phyloP scores from a whole-genome alignment of 2,113 vertebrate species.

The Pollimyrus isidori region DNA sequence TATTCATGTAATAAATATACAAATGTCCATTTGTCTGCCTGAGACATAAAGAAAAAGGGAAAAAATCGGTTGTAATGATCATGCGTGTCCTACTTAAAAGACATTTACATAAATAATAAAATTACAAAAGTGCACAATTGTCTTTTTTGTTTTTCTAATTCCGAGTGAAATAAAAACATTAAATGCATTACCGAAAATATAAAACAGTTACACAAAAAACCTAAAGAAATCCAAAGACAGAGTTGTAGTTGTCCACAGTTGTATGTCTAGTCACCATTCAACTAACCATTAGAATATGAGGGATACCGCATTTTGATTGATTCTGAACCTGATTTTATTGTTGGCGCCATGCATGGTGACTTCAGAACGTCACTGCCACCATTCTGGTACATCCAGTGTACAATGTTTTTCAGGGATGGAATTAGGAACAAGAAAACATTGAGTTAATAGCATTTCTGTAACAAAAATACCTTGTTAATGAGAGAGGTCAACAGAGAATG shows the following conservation, averaged over 20 bases:
- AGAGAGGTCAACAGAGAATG: not conserved
- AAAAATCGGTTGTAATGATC: too few relatives aligned
- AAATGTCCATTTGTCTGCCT: too few relatives aligned
- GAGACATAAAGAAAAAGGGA: too few relatives aligned
- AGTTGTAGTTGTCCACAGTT: too few relatives aligned
- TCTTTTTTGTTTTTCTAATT: not conserved
- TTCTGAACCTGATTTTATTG: not conserved
- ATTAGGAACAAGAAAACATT: not conserved
- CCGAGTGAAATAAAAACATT: not conserved
- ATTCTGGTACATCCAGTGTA: not conserved
- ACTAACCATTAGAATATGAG: not conserved
- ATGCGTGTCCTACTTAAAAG: too few relatives aligned
- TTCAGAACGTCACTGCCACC: not conserved
- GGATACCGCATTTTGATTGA: not conserved
- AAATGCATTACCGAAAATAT: not conserved
- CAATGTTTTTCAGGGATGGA: not conserved
- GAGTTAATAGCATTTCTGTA: not conserved
- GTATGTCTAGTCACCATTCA: not conserved
- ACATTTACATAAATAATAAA: too few relatives aligned
- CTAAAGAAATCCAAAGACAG: too few relatives aligned
- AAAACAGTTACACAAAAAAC: too few relatives aligned
- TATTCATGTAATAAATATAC: too few relatives aligned
- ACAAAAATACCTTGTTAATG: not conserved
- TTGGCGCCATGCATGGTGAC: not conserved
- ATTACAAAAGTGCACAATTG: not conserved